Evolutionary conservation across 2,888 invertebrate genomes (phyloP).

Genomic region (Cybosia mesomella): DNA sequence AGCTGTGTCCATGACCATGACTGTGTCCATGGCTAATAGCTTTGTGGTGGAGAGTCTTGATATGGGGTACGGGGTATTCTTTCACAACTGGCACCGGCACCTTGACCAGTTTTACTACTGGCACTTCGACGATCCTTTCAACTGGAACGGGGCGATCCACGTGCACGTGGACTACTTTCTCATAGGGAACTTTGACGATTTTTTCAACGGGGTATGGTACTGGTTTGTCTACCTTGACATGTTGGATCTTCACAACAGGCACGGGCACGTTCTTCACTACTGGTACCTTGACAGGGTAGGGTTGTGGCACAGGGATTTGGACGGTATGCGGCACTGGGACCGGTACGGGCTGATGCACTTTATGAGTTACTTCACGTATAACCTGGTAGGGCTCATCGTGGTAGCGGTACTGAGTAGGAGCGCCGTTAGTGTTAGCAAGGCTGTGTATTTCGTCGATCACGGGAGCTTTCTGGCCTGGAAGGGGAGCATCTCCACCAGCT

Average conservation of each 20-base stretch:
- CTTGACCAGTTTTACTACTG: slow-evolving; percentile 83
- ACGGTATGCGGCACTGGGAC: slow-evolving; percentile 85
- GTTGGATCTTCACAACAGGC: slow-evolving; percentile 86
- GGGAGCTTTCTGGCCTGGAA: slow-evolving; percentile 70
- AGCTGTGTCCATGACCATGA: slow-evolving; percentile 48
- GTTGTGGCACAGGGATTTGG: slow-evolving; percentile 85
- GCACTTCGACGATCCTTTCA: slow-evolving; percentile 83
- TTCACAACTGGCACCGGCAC: slow-evolving; percentile 79
- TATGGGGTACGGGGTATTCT: slow-evolving; percentile 75
- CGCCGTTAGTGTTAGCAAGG: slow-evolving; percentile 76
- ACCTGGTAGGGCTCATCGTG: slow-evolving; percentile 80
- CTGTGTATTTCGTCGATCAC: slow-evolving; percentile 79
- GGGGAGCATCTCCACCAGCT: slow-evolving; percentile 62
- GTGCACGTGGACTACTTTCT: slow-evolving; percentile 85
- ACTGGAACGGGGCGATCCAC: slow-evolving; percentile 87
- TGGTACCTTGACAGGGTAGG: slow-evolving; percentile 87
- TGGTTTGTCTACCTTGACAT: slow-evolving; percentile 86
- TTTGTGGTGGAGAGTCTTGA: slow-evolving; percentile 82
- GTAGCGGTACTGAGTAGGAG: slow-evolving; percentile 75
- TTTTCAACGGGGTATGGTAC: slow-evolving; percentile 88
- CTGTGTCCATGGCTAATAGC: slow-evolving; percentile 56
- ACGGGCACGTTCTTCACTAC: slow-evolving; percentile 85
- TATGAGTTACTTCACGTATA: slow-evolving; percentile 81
- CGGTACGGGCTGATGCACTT: slow-evolving; percentile 86
- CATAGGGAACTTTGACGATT: slow-evolving; percentile 86